phyloP scores from a whole-genome alignment of 2,113 vertebrate genomes.

The Marmota flaviventris region DNA sequence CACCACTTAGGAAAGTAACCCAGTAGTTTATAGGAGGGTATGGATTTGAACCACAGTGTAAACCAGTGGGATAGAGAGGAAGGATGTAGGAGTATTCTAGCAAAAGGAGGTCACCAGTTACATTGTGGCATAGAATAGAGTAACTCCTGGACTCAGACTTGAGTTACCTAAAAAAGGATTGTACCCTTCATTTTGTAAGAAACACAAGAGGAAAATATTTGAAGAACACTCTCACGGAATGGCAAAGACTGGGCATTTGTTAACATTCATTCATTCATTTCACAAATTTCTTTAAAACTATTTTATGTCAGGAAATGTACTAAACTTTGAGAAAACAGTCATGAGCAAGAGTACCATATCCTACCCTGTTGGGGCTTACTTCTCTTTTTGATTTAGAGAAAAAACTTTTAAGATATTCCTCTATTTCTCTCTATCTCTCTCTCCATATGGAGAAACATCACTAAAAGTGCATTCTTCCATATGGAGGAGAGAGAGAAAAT shows the following conservation, averaged over 20 bases:
- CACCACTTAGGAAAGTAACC: background rate
- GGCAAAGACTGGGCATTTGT: background rate
- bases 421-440: background rate
- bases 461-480: too few relatives aligned
- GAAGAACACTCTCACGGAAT: background rate
- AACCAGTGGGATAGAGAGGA: background rate
- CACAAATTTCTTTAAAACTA: constrained; percentile 35
- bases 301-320: background rate
- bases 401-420: background rate
- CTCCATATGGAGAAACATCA: too few relatives aligned
- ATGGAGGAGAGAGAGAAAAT: background rate
- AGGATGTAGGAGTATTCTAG: rapidly evolving
- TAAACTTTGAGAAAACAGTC: background rate
- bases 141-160: background rate
- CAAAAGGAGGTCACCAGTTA: background rate
- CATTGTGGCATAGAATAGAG: background rate
- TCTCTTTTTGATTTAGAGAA: background rate
- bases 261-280: background rate
- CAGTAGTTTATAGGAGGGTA: background rate
- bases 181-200: background rate
- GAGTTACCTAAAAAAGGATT: background rate
- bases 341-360: background rate
- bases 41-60: background rate
- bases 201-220: background rate
- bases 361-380: background rate